Conservation (phyloP, 2,797 vertebrate species). For the Platyrinchus mystaceus region DNA sequence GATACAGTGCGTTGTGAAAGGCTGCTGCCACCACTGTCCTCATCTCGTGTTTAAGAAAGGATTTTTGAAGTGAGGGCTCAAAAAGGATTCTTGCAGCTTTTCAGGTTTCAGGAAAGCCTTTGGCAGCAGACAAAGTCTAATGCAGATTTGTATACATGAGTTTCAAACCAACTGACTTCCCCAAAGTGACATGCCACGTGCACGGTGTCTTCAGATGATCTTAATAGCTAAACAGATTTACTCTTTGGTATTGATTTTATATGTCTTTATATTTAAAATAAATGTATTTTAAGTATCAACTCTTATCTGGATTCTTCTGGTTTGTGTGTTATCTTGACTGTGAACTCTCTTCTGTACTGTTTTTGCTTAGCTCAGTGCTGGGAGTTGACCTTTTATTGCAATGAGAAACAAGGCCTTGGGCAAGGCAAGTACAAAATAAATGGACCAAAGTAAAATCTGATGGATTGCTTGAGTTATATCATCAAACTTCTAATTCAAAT, state of each 20-base stretch:
- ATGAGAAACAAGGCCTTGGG: conserved; percentile 60
- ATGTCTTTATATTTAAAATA: not conserved
- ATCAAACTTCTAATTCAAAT: conserved; percentile 41
- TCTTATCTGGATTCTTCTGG: not conserved
- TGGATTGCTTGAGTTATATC: conserved; percentile 44
- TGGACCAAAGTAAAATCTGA: conserved; percentile 57
- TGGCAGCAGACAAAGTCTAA: not conserved
- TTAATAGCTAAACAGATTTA: not conserved
- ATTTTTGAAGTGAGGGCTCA: not conserved
- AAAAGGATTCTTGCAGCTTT: not conserved
- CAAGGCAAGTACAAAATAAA: conserved; percentile 57
- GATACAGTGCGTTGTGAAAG: rapidly evolving
- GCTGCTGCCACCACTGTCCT: not conserved
- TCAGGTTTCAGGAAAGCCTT: not conserved
- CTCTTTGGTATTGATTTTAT: not conserved
- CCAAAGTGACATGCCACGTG: not conserved
- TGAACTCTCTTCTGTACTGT: not conserved
- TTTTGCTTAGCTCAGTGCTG: conserved; percentile 18
- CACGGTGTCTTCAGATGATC: not conserved
- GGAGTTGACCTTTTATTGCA: conserved; percentile 57
- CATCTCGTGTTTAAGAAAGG: not conserved
- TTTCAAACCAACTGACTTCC: not conserved
- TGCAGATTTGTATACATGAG: rapidly evolving
- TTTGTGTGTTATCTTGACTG: not conserved
- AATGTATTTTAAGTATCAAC: not conserved